Conservation (phyloP, 2,113 vertebrate genomes). For the Motacilla tschutschensis region DNA sequence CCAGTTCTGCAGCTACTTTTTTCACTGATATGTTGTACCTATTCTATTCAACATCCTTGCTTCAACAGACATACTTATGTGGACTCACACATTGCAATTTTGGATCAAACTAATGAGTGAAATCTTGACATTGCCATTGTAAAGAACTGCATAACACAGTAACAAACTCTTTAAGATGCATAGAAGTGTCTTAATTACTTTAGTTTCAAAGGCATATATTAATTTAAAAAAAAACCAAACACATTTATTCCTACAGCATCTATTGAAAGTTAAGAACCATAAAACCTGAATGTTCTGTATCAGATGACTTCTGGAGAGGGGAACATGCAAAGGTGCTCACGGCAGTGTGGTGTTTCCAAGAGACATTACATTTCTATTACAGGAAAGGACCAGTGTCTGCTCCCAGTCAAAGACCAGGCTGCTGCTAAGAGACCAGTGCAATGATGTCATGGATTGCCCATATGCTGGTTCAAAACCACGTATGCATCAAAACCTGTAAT, state of each 20-base stretch:
- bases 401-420: not conserved
- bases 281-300: not conserved
- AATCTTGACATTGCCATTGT: not conserved
- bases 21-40: not conserved
- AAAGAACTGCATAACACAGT: not conserved
- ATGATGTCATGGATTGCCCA: not conserved
- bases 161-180: not conserved
- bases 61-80: not conserved
- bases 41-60: not conserved
- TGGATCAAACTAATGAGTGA: not conserved
- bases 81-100: not conserved
- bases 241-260: not conserved
- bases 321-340: not conserved
- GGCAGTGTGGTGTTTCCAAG: not conserved
- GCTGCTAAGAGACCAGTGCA: not conserved
- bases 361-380: not conserved
- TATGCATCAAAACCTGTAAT: fast-evolving
- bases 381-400: not conserved
- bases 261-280: not conserved
- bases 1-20: not conserved
- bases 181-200: not conserved
- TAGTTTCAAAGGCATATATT: not conserved
- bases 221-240: not conserved
- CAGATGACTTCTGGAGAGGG: not conserved
- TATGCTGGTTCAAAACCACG: not conserved